Base-by-base conservation (phyloP, 2,113 vertebrate species). In the Onychostruthus taczanowskii region DNA sequence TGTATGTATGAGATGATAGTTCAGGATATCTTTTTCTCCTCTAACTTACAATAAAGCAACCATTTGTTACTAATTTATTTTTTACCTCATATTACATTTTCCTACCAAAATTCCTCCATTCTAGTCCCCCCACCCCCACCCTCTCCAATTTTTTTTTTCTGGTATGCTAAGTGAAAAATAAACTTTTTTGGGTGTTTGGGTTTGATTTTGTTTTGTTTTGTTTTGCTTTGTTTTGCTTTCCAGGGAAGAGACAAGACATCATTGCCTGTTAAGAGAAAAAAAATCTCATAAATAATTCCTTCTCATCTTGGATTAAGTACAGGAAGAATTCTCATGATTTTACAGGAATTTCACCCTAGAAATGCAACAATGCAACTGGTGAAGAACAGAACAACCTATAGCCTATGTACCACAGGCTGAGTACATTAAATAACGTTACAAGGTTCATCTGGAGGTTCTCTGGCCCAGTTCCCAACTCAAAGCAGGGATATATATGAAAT, bases 41-140 rank as follows among this genome's bases (percentile, higher is more conserved):
- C 20, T 59, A 63, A 55, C 11, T 72, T 88, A 17, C 8, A 33
- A 23, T 26, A 70, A 76, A 41, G 14, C 5, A 76, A 31, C 2
- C 1, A 46, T 41, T 49, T 89, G 23, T 43, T 55, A 27, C 26
- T 78, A 75, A 53, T 39, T 4, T 37, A 20, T 41, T 41, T 41
- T 82, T 5, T 5, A 66, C 22, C 4, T 81, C 22, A n/a, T 82
- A 41, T 9, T 62, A 61, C 1, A 63, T 63, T 85, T 88, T 78
- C 56, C 31, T 72, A 37, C 7, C 1, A 86, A 68, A 86, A 59
- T 33, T 55, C 11, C 10, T 43, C 12, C 7, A 27, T 78, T 90
- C 41, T 5, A 2, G 6, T 9, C 2, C 6, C 8, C 4, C 2
- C 19, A 5, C 3, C 7, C 41, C 1, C 1, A 6, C 5, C 0